Conservation (phyloP, 2,888 invertebrate species). For the Hetaerina titia region DNA sequence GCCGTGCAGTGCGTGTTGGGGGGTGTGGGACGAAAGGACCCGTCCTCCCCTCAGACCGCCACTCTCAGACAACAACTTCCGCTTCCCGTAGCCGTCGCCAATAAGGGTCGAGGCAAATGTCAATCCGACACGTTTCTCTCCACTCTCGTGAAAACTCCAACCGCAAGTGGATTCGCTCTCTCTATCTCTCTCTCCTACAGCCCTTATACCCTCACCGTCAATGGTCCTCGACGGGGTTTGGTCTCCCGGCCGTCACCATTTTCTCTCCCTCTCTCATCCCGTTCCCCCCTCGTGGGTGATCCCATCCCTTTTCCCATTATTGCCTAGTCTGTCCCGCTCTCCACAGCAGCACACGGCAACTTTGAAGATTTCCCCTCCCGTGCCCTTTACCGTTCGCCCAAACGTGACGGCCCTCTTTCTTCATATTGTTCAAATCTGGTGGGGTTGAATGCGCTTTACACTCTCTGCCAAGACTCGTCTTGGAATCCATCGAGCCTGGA, state of each 20-base stretch:
- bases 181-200: background rate
- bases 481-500: no score
- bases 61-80: background rate
- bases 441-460: no score
- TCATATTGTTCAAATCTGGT: no score
- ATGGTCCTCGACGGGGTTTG: background rate
- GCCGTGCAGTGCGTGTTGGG: background rate
- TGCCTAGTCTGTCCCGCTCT: background rate
- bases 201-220: background rate
- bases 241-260: background rate
- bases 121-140: background rate
- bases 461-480: no score
- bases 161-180: background rate
- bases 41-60: background rate
- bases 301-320: background rate
- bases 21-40: background rate
- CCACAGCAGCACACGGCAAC: no score
- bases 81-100: background rate
- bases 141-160: background rate
- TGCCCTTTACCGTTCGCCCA: no score
- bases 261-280: background rate
- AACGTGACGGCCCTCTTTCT: no score
- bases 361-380: no score
- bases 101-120: background rate
- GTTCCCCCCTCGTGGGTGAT: background rate